Base-by-base conservation (phyloP, 2,888 invertebrate genomes). In the Anoncus sp. region DNA sequence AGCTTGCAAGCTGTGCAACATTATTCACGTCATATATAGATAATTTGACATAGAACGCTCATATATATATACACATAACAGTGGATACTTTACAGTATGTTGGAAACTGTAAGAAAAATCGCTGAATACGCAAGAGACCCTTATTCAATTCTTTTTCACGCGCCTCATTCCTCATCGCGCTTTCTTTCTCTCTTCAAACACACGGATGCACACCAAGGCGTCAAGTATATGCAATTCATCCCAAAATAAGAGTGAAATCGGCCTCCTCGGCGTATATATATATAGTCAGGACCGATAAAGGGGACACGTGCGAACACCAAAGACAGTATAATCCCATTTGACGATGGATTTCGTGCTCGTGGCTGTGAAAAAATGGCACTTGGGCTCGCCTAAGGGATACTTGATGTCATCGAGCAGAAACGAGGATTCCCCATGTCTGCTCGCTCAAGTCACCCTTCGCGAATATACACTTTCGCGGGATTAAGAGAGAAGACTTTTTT, bases 1-100 rank as follows among this genome's bases (percentile, higher is more conserved):
- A 60, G 51, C 62, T 74, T 67, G 74, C 77, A 70, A 74, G 74
- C 65, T 65, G 77, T 65, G 69, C 65, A 53, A 77, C 77, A 74
- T 77, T 77, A 69, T 74, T 77, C 77, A 74, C 59, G 20, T 51
- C 59, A 63, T 47, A 51, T 49, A 57, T 57, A 27, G 77, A 73
- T 69, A 63, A 69, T 69, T 77, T 69, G 73, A 77, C 65, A 45
- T 43, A 35, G 63, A 51, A 45, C 51, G 24, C n/a, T 20, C 35
- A 38, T 60, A 38, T 10, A 27, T 65, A 27, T 14, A 24, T 35
- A 10, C 22, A n/a, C 49, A 53, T 10, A 20, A 47, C 59, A 51
- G 31, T 24, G 60, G 65, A 47, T 70, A 69, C 65, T 70, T 60
- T 65, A 38, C 51, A 59, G n/a, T n/a, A 74, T 70, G 27, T 60